phyloP scores from a whole-genome alignment of 2,113 vertebrate species.

The Microtus pennsylvanicus region DNA sequence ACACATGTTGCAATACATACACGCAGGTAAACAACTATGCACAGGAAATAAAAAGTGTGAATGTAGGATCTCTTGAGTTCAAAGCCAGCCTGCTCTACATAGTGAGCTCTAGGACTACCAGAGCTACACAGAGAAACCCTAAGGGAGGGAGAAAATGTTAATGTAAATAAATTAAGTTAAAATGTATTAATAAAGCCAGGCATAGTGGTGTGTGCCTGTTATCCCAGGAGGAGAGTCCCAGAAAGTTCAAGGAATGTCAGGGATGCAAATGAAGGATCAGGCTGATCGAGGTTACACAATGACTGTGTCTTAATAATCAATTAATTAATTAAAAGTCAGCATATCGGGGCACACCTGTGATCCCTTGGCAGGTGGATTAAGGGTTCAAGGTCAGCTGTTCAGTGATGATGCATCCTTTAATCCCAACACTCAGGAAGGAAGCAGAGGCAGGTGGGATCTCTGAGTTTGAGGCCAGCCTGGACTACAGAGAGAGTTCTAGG shows the following conservation, averaged over 20 bases:
- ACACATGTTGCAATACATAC: neutral
- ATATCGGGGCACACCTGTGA: neutral
- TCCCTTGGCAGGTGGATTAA: neutral
- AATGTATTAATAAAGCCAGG: neutral
- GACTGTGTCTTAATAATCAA: neutral
- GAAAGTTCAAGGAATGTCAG: neutral
- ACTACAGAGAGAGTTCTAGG: no score
- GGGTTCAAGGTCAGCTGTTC: no score
- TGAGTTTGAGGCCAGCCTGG: no score
- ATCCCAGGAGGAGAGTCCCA: neutral
- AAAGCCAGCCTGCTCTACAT: neutral
- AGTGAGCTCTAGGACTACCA: neutral
- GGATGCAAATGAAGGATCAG: neutral
- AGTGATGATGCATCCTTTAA: no score
- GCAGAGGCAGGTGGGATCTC: no score
- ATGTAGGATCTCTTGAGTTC: neutral
- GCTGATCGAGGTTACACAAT: neutral
- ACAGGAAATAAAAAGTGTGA: neutral
- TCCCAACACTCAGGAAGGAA: no score
- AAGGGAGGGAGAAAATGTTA: neutral
- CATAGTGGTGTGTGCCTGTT: no score
- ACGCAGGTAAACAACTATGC: neutral
- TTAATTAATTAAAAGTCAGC: neutral
- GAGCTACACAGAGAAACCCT: neutral
- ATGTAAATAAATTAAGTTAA: neutral